These are phyloP conservation scores for Andricus grossulariae DNA, from an alignment of 1,140 invertebrate species.

Conservation along the genomic window DNA sequence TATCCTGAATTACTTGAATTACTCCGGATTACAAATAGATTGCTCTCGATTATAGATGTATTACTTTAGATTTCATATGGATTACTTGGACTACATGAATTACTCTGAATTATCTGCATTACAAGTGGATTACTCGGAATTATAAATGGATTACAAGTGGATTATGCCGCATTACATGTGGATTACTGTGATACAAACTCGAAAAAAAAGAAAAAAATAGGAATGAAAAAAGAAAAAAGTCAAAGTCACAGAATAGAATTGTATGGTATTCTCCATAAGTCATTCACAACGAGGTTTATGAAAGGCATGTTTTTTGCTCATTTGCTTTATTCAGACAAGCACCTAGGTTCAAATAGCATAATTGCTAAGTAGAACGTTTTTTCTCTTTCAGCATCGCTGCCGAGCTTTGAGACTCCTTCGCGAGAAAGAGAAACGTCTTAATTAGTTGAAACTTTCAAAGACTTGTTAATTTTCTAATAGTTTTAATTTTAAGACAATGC, in stretches of 20 bases:
- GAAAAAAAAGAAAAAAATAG: neutral
- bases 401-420: neutral
- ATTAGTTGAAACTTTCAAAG: neutral
- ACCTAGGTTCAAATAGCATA: conserved; percentile 2
- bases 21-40: no score
- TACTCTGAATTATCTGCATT: no score
- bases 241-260: neutral
- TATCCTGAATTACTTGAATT: no score
- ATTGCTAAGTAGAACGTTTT: conserved; percentile 18
- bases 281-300: neutral
- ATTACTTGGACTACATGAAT: no score
- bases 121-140: no score
- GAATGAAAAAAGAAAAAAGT: neutral
- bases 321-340: neutral
- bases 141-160: no score
- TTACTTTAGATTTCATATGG: no score
- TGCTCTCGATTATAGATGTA: no score
- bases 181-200: neutral
- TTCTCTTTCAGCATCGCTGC: conserved; percentile 13
- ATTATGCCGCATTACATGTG: no score
- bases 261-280: neutral
- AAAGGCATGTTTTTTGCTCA: neutral
- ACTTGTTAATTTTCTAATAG: neutral
- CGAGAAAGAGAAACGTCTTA: conserved; percentile 22
- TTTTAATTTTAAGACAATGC: neutral